Base-by-base conservation (phyloP, 2,797 vertebrate genomes). In the Tapirus indicus region DNA sequence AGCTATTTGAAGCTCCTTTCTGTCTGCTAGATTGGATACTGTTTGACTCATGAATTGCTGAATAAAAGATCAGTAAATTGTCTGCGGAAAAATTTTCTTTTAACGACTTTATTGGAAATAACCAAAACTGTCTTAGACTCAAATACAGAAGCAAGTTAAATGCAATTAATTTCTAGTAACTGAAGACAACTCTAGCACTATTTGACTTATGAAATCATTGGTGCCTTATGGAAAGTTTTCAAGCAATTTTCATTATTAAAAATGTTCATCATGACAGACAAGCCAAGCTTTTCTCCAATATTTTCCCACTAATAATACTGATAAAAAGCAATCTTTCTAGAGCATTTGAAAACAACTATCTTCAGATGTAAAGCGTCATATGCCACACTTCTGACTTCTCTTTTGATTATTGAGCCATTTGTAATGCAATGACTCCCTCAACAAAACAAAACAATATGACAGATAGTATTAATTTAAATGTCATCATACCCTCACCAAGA, bases 241-340 rank as follows among this genome's bases (percentile, higher is more conserved):
- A 92, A 79, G 49, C 23, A 74, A n/a, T 83, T 80, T 97, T 96
- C 69, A 66, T 94, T 93, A 83, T 87, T 95, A 89, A 94, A 94
- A 90, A 58, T 69, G 12, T 83, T 86, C 49, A 75, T 62, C 29
- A 62, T 17, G 56, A 83, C 6, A 94, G n/a, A 64, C 29, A 89
- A 88, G 38, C 13, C 54, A 79, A 87, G 4, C 17, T 89, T 86
- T 72, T 78, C 9, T 84, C 49, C 38, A 72, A 74, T 13, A 68
- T 85, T 84, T 88, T 78, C 88, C 83, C 75, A 95, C 54, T 92
- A 92, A 72, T 90, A 68, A 85, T 35, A 85, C 23, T 88, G 91
- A 92, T 38, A 93, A 86, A 75, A 86, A 49, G 58, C 29, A 49
- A 49, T 74, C 62, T 83, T 80, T 71, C 38, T 78, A 68, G n/a